Conservation (phyloP, 2,113 vertebrate species). For the Asarcornis scutulata region DNA sequence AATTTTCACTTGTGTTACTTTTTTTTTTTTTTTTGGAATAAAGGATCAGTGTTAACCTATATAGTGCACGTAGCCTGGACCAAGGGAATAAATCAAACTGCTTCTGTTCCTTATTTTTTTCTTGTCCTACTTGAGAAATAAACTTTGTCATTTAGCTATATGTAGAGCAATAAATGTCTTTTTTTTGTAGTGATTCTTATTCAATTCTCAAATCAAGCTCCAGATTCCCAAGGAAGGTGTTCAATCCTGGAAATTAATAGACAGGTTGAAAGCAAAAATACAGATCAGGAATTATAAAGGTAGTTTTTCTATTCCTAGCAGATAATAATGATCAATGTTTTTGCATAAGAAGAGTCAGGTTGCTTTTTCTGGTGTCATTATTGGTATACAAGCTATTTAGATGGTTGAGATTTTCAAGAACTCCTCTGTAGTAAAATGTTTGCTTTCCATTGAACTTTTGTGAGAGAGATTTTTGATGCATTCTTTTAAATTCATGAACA, state of each 20-base stretch:
- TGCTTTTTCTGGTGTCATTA: background rate
- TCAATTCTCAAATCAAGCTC: background rate
- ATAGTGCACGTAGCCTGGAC: background rate
- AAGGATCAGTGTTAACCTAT: background rate
- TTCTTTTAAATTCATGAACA: slow-evolving; percentile 38
- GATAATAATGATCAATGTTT: background rate
- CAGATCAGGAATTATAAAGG: background rate
- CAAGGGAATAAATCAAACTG: background rate
- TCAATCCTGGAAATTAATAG: background rate
- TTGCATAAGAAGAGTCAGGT: background rate
- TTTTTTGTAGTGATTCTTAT: background rate
- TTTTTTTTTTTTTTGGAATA: background rate
- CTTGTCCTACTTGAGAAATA: background rate
- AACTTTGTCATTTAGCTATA: background rate
- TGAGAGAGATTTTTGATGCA: background rate
- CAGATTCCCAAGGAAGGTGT: background rate
- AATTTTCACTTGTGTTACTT: background rate
- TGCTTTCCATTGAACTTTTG: slow-evolving; percentile 39
- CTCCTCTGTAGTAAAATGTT: background rate
- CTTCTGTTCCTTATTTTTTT: background rate
- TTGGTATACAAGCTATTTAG: background rate
- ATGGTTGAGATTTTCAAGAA: slow-evolving; percentile 21
- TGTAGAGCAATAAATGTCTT: background rate
- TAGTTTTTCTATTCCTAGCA: background rate
- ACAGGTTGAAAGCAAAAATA: background rate